phyloP scores from a whole-genome alignment of 1,140 invertebrate genomes.

The Microplitis mediator region DNA sequence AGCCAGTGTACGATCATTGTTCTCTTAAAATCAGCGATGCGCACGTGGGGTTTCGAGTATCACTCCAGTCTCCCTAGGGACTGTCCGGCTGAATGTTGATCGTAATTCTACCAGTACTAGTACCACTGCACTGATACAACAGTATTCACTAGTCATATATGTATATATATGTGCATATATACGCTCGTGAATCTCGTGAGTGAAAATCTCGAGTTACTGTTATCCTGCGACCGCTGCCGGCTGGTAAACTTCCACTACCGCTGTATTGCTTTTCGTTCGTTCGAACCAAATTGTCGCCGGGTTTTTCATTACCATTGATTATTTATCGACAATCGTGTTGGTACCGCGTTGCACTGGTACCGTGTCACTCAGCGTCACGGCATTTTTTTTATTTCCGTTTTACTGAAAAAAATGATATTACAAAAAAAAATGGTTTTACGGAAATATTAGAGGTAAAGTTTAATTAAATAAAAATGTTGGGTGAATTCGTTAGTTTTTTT shows the following conservation, averaged over 20 bases:
- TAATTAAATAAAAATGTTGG: no score
- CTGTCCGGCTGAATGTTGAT: neutral
- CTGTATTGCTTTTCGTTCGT: neutral
- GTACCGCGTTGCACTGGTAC: constrained; percentile 17
- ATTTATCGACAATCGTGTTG: constrained; percentile 16
- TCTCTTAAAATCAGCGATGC: constrained; percentile 4
- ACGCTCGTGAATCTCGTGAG: neutral
- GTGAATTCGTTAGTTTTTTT: no score
- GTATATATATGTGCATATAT: neutral
- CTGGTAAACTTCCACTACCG: neutral
- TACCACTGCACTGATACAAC: no score
- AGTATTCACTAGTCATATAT: neutral
- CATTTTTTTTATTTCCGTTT: neutral
- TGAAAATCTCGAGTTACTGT: constrained; percentile 18
- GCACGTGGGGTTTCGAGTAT: constrained; percentile 1
- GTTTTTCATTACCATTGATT: constrained; percentile 16
- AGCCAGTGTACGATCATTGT: neutral
- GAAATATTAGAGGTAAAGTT: neutral
- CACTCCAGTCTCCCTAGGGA: neutral
- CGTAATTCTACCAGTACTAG: no score
- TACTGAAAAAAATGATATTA: neutral
- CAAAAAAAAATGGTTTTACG: neutral
- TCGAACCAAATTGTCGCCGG: constrained; percentile 2
- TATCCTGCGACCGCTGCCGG: no score
- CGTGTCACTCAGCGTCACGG: constrained; percentile 19